Percentiles rank a stretch among this genome's conserved stretches.
Conservation (phyloP, 2,797 vertebrate species). For the Hypotaenidia philippensis region DNA sequence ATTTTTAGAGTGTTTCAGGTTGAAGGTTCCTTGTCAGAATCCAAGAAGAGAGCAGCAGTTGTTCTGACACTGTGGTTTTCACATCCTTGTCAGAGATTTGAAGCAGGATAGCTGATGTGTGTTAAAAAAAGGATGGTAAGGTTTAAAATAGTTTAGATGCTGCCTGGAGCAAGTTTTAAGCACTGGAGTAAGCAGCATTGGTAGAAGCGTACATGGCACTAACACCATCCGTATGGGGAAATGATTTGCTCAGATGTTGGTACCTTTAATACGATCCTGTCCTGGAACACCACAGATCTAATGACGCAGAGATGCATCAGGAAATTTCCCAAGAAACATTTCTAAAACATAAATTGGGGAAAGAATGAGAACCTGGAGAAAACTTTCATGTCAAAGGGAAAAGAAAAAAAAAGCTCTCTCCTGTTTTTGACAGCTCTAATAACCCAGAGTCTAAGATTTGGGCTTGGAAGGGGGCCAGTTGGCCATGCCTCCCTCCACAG, state of each 20-base stretch:
- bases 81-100: conserved; percentile 82
- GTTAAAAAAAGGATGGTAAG: conserved; percentile 76
- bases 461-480: conserved; percentile 53
- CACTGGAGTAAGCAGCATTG: conserved; percentile 67
- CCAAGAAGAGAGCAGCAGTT: conserved; percentile 81
- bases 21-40: conserved; percentile 78
- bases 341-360: background rate
- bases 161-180: conserved; percentile 71
- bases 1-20: conserved; percentile 75
- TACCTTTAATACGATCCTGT: background rate
- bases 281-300: background rate
- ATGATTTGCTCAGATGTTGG: conserved; percentile 28
- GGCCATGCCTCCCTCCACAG: conserved; percentile 32
- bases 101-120: conserved; percentile 79
- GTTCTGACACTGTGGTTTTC: conserved; percentile 83
- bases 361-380: background rate
- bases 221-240: conserved; percentile 37
- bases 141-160: conserved; percentile 82
- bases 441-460: conserved; percentile 44
- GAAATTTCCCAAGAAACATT: background rate
- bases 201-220: conserved; percentile 63
- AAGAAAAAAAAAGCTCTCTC: background rate
- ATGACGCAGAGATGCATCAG: background rate
- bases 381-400: background rate
- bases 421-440: conserved; percentile 51